Base-by-base conservation (phyloP, 2,113 vertebrate genomes). In the Psittacara wagleri region DNA sequence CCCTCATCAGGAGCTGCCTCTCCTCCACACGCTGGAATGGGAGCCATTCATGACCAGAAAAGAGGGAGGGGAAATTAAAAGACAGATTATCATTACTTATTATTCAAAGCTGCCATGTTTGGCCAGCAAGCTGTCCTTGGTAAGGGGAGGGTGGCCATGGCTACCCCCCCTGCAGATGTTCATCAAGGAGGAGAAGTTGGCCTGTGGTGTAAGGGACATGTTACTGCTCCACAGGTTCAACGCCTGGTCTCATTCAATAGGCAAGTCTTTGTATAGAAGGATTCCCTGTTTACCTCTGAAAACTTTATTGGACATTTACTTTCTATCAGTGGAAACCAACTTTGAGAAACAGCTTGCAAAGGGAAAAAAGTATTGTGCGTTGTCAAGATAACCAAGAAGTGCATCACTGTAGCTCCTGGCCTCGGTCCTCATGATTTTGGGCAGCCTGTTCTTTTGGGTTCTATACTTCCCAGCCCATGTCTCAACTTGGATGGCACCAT, bases 11-110 rank as follows among this genome's bases (percentile, higher is more conserved):
- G 97, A 97, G 96, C 94, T 96, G 97, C 94, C 95, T 95, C 86
- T 94, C 81, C 83, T 90, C 97, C 93, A 72, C n/a, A 1, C 0
- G 0, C 75, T 69, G 69, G 7, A 29, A 86, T 92, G 85, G 83
- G 18, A 92, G 64, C 55, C 75, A 88, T 93, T 86, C 79, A 54
- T 91, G 79, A 62, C 39, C 51, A 55, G 92, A 78, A 78, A 94
- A 92, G 92, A 44, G 92, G 79, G 89, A 92, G 83, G 89, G 87
- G 89, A 97, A 98, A 98, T 97, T 96, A 95, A 97, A 96, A 98
- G 96, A 95, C 97, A 98, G 94, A 98, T 97, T 97, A 97, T 72
- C 48, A 35, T 35, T 77, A 70, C 84, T 92, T 69, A 95, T 85
- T 86, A 68, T 93, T 97, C 84, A 78, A 97, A 95, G 96, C 92